Evolutionary conservation across 2,888 invertebrate genomes (phyloP), one percentile per base, ranked within the genome.

Genomic region (Plagodis pulveraria): DNA sequence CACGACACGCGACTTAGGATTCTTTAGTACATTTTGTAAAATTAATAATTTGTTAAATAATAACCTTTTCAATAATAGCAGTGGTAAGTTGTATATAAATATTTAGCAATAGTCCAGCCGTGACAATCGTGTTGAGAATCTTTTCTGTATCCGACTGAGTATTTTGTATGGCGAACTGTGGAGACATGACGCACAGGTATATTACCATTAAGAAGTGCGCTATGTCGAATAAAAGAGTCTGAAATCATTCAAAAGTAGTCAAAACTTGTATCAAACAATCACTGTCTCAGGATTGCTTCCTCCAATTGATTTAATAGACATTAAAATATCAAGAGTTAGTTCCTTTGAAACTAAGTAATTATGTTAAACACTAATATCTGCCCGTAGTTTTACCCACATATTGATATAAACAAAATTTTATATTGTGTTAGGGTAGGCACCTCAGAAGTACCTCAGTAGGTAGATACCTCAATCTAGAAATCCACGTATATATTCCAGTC

Each of bases 11-110:
- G 10, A 7, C 7, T 40, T 7, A 40, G 40, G 9, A 10, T 40
- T 5, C 40, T 40, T 40, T 7, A 7, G 10, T 40, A 40, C 40
- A 40, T 40, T 40, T 40, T 40, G 40, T 40, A 7, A 36, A 36
- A 40, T 40, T 5, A 5, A 5, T 5, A 7, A 8, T 22, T 10
- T 9, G 11, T n/a, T 5, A 40, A 10, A 6, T 9, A 6, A 35
- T 33, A 40, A 91, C 90, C 80, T 91, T 90, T n/a, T 82, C 77
- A 61, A 83, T 74, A 56, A 90, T 86, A 62, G 93, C 90, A 2
- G 93, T 93, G 10, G 91, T 93, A 6, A 93, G 81, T 63, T 93
- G 91, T 56, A 91, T 67, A 63, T 91, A 90, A 46, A 94, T 81
- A 58, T 94, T 93, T 0, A 93, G 62, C 32, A 92, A 49, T 49